Percentiles rank a stretch among this genome's conserved stretches.
Conservation (phyloP, 2,888 invertebrate genomes). For the Thera obeliscata region DNA sequence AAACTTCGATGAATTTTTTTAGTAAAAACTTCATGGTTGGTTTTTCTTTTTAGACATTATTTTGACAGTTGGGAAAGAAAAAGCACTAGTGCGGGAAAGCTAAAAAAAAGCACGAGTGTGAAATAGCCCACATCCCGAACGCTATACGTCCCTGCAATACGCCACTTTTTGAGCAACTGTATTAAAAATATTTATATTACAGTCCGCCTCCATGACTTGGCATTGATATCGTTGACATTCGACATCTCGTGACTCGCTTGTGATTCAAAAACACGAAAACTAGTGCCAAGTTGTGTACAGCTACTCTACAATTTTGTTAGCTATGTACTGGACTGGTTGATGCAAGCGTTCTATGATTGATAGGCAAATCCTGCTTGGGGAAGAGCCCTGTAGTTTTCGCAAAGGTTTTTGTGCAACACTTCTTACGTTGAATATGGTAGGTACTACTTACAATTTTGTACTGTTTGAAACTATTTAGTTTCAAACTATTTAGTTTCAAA, state of each 20-base stretch:
- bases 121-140: too few relatives aligned
- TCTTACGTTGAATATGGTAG: not conserved
- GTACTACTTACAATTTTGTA: too few relatives aligned
- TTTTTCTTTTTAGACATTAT: too few relatives aligned
- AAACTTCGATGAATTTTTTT: too few relatives aligned
- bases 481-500: too few relatives aligned
- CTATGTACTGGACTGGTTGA: constrained; percentile 17
- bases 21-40: too few relatives aligned
- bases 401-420: constrained; percentile 4
- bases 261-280: not conserved
- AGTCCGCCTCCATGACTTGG: not conserved
- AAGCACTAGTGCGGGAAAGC: too few relatives aligned
- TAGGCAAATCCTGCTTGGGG: constrained; percentile 4
- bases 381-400: constrained; percentile 18
- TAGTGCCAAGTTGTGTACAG: constrained; percentile 3
- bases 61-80: too few relatives aligned
- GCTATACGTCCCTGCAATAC: too few relatives aligned
- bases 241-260: not conserved
- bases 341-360: constrained; percentile 25
- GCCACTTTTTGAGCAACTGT: too few relatives aligned
- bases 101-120: too few relatives aligned
- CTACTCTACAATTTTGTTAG: constrained; percentile 28
- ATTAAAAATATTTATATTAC: not conserved
- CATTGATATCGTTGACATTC: not conserved
- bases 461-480: too few relatives aligned